Base-by-base conservation (phyloP, 2,113 vertebrate species). In the Petroica traversi region DNA sequence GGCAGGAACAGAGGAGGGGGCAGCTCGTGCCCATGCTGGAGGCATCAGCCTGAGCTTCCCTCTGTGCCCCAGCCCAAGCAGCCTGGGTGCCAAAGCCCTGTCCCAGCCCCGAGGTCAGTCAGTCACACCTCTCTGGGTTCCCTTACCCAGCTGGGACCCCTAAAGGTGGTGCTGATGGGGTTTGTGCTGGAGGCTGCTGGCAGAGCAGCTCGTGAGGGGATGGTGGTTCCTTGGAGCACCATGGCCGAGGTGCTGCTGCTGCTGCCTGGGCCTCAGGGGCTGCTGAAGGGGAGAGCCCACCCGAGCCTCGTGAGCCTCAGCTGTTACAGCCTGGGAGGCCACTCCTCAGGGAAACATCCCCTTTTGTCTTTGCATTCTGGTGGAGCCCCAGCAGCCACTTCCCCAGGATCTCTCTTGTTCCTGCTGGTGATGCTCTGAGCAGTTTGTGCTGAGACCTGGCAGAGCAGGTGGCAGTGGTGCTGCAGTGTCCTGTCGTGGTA, bases 51-150 rank as follows among this genome's bases (percentile, higher is more conserved):
- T 15, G 6, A 59, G 54, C 66, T 72, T 68, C 68, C 58, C 40
- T 36, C 43, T 23, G 36, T 43, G 52, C 46, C 72, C 25, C 41
- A 58, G 6, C 8, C 54, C 3, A 0, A 15, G 8, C 46, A 67
- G 2, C 9, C 25, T 11, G 25, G 22, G 26, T 34, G 55, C 33
- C 48, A 25, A 8, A 62, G 45, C 38, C 24, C 52, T 10, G 8
- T 2, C 38, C 1, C 1, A 8, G 23, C 7, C 43, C 14, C 1
- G 23, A 43, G 72, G 8, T 11, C 0, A 0, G 23, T 11, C 0
- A 0, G 24, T 49, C 23, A 1, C 13, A 14, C 10, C 24, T 72
- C 66, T 22, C 1, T 20, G 41, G 17, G 63, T 71, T 82, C n/a
- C 14, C 22, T n/a, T 24, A 1, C 14, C 26, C 57, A 9, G 12